Evolutionary conservation across 2,888 invertebrate genomes (phyloP).

Genomic region (Drosophila gaucha): DNA sequence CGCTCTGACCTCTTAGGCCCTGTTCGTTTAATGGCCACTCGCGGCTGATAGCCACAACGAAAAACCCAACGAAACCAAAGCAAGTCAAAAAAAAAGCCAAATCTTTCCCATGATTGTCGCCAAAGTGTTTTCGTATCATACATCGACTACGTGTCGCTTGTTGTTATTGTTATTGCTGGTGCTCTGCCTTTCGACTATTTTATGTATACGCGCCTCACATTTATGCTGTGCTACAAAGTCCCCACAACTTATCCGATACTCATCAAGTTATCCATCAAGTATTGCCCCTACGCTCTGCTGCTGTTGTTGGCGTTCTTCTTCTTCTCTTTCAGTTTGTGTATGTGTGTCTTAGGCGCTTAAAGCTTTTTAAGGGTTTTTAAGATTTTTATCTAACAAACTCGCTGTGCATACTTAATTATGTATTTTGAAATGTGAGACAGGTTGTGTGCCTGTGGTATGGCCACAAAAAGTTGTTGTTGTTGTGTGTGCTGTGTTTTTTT

Average conservation of each 20-base stretch:
- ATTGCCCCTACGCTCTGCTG: constrained; percentile 57
- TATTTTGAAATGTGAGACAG: constrained; percentile 81
- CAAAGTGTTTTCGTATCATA: constrained; percentile 80
- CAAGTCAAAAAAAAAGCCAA: constrained; percentile 41
- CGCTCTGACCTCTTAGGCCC: constrained; percentile 72
- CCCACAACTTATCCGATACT: constrained; percentile 65
- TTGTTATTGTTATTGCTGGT: constrained; percentile 48
- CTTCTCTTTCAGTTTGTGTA: constrained; percentile 14
- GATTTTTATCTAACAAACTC: constrained; percentile 80
- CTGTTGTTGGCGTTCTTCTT: constrained; percentile 7
- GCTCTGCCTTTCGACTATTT: constrained; percentile 61
- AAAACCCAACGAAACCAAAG: constrained; percentile 36
- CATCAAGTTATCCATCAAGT: constrained; percentile 71
- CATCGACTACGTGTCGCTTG: constrained; percentile 67
- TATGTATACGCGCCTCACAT: constrained; percentile 58
- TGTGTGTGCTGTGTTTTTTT: background rate
- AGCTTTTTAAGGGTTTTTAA: constrained; percentile 80
- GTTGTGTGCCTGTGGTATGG: constrained; percentile 48
- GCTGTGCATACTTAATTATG: constrained; percentile 80
- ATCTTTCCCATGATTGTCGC: constrained; percentile 80
- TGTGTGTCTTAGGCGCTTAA: constrained; percentile 70
- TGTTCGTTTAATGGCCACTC: constrained; percentile 60
- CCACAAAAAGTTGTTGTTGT: constrained; percentile 35
- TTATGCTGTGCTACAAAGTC: constrained; percentile 62
- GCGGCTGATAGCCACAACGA: constrained; percentile 50